Conservation (phyloP, 2,797 vertebrate species). For the Trematomus bernacchii region DNA sequence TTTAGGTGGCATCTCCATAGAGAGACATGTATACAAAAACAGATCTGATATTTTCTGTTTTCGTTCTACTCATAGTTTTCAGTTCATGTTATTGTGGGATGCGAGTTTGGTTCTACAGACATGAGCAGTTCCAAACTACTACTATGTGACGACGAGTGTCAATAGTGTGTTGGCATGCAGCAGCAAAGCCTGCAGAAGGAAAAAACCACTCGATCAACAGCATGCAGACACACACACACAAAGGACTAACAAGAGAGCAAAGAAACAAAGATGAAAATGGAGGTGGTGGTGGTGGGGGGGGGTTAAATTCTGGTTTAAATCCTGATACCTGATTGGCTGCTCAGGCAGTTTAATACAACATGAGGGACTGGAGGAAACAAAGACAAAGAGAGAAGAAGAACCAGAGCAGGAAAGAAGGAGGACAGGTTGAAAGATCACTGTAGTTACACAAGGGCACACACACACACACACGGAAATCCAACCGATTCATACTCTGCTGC, state of each 20-base stretch:
- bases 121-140: neutral
- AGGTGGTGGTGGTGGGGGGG: neutral
- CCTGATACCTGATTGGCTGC: slow-evolving; percentile 93
- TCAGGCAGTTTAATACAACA: slow-evolving; percentile 89
- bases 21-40: neutral
- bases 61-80: neutral
- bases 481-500: slow-evolving; percentile 13
- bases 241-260: slow-evolving; percentile 18
- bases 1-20: neutral
- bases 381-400: slow-evolving; percentile 20
- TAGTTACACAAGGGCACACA: neutral
- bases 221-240: slow-evolving; percentile 60
- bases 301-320: slow-evolving; percentile 55
- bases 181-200: slow-evolving; percentile 24
- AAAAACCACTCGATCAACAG: slow-evolving; percentile 48
- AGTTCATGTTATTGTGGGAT: neutral
- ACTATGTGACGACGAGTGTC: neutral
- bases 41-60: neutral
- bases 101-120: neutral
- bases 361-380: slow-evolving; percentile 72
- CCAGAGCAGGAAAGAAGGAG: slow-evolving; percentile 30
- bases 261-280: neutral
- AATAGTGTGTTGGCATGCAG: slow-evolving; percentile 43
- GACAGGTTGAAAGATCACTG: slow-evolving; percentile 29
- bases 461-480: slow-evolving; percentile 15